These are phyloP conservation scores for Cryptocephalus moraei DNA, from an alignment of 2,888 invertebrate genomes.

Conservation along the genomic window DNA sequence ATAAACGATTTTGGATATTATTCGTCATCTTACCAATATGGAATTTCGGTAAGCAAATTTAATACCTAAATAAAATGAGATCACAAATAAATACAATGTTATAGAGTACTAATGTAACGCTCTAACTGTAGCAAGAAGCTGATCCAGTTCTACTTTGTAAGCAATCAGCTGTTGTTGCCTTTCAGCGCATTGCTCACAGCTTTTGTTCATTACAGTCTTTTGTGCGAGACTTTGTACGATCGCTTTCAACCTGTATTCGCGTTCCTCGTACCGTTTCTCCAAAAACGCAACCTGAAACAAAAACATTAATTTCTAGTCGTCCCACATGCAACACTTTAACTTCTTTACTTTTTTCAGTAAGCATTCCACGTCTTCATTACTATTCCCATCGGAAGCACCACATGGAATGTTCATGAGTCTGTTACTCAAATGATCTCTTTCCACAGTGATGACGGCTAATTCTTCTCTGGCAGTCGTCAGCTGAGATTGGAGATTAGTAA, in stretches of 20 bases:
- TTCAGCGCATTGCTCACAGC: constrained; percentile 35
- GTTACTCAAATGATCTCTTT: constrained; percentile 45
- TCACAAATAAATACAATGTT: no score
- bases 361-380: constrained; percentile 17
- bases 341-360: constrained; percentile 29
- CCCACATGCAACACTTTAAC: not conserved
- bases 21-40: not conserved
- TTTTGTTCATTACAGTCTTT: constrained; percentile 31
- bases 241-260: constrained; percentile 39
- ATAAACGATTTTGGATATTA: constrained; percentile 4
- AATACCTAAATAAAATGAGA: constrained; percentile 1
- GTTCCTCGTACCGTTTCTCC: constrained; percentile 39
- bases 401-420: constrained; percentile 12
- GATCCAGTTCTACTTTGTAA: constrained; percentile 38
- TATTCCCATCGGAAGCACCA: constrained; percentile 6
- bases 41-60: not conserved
- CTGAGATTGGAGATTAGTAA: constrained; percentile 38
- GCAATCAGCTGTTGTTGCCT: constrained; percentile 35
- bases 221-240: constrained; percentile 39
- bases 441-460: constrained; percentile 41
- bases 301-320: not conserved
- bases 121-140: constrained; percentile 34
- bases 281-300: constrained; percentile 33
- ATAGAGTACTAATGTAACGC: constrained; percentile 22
- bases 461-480: constrained; percentile 38